phyloP scores from a whole-genome alignment of 2,888 invertebrate genomes.

The Drosophila rubida region DNA sequence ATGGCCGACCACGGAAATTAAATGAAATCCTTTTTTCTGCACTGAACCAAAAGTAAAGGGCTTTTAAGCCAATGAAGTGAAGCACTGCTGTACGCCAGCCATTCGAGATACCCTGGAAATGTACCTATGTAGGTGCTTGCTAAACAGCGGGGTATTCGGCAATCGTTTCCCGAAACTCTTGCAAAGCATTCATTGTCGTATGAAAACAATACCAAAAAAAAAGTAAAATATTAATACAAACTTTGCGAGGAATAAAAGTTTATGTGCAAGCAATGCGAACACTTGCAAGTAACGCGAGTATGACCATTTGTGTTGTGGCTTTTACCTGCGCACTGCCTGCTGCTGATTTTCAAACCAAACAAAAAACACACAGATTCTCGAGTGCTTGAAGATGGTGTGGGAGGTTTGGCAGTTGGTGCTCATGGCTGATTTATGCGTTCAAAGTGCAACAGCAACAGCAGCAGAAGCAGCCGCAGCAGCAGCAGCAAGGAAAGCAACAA shows the following conservation, averaged over 20 bases:
- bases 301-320: slow-evolving; percentile 34
- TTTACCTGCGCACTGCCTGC: slow-evolving; percentile 35
- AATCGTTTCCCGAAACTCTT: slow-evolving; percentile 34
- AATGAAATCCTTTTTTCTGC: slow-evolving; percentile 59
- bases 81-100: not conserved
- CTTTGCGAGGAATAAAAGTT: slow-evolving; percentile 59
- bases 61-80: slow-evolving; percentile 49
- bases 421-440: slow-evolving; percentile 72
- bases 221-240: slow-evolving; percentile 60
- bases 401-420: slow-evolving; percentile 53
- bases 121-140: not conserved
- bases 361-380: slow-evolving; percentile 34
- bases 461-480: slow-evolving; percentile 53
- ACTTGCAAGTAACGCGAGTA: slow-evolving; percentile 50
- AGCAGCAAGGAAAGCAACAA: slow-evolving; percentile 27
- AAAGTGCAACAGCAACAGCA: slow-evolving; percentile 47
- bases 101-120: slow-evolving; percentile 29
- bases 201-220: slow-evolving; percentile 55
- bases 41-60: slow-evolving; percentile 32
- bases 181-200: slow-evolving; percentile 55
- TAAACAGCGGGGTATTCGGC: not conserved
- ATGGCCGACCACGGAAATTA: slow-evolving; percentile 75
- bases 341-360: slow-evolving; percentile 52
- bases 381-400: not conserved
- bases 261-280: slow-evolving; percentile 28